Conservation (phyloP, 2,113 vertebrate species). For the rabbit (Oryctolagus cuniculus) region mOryCun1.1 NC_091439.1:66613501-66614000, state of each 20-base stretch:
- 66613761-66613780: constrained; percentile 82
- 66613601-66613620: no score
- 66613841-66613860: constrained; percentile 61
- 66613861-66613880: constrained; percentile 62
- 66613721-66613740: constrained; percentile 81
- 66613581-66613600: constrained; percentile 53
- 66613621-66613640: constrained; percentile 72
- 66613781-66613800: constrained; percentile 84
- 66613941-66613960: constrained; percentile 83
- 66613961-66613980: constrained; percentile 73
- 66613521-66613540: neutral
- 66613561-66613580: constrained; percentile 57
- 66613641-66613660: constrained; percentile 85
- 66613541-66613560: neutral
- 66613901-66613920: constrained; percentile 69
- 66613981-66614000: constrained; percentile 85
- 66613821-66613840: constrained; percentile 63
- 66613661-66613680: constrained; percentile 81
- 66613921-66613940: constrained; percentile 77
- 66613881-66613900: constrained; percentile 35
- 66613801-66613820: constrained; percentile 73
- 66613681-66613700: constrained; percentile 86
- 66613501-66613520: neutral
- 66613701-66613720: constrained; percentile 82
- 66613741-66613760: constrained; percentile 85